phyloP scores from a whole-genome alignment of 1,140 invertebrate genomes.

The Tetragnatha versicolor region DNA sequence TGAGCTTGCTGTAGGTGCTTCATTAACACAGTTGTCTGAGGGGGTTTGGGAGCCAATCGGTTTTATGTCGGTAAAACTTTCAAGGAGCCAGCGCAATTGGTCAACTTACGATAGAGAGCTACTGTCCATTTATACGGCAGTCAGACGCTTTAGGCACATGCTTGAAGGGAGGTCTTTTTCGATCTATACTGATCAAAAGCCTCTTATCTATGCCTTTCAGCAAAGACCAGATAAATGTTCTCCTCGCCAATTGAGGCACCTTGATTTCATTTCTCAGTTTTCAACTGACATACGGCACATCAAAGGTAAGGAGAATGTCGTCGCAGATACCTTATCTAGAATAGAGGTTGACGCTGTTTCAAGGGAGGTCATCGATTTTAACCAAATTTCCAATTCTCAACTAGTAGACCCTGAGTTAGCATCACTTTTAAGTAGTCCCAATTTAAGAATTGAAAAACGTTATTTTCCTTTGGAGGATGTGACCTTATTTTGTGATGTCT shows the following conservation, averaged over 20 bases:
- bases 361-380: too few species aligned
- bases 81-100: slow-evolving; percentile 61
- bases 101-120: slow-evolving; percentile 66
- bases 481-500: background rate
- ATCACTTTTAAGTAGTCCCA: background rate
- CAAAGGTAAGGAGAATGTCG: slow-evolving; percentile 60
- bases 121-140: slow-evolving; percentile 64
- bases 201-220: slow-evolving; percentile 62
- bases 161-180: slow-evolving; percentile 63
- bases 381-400: background rate
- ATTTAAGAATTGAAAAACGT: background rate
- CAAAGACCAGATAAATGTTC: too few species aligned
- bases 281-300: slow-evolving; percentile 62
- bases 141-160: slow-evolving; percentile 64
- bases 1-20: slow-evolving; percentile 2
- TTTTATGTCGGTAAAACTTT: slow-evolving; percentile 64
- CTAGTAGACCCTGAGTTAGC: background rate
- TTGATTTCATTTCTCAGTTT: slow-evolving; percentile 63
- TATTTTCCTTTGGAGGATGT: background rate
- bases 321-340: slow-evolving; percentile 36
- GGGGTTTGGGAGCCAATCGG: slow-evolving; percentile 59
- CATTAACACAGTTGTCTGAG: background rate
- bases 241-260: slow-evolving; percentile 58
- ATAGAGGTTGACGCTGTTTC: slow-evolving; percentile 2
- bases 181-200: slow-evolving; percentile 64